Percentiles rank a stretch among this genome's conserved stretches.
These are phyloP conservation scores for Peromyscus eremicus DNA, from an alignment of 2,797 vertebrate genomes.

Conservation along the genomic window DNA sequence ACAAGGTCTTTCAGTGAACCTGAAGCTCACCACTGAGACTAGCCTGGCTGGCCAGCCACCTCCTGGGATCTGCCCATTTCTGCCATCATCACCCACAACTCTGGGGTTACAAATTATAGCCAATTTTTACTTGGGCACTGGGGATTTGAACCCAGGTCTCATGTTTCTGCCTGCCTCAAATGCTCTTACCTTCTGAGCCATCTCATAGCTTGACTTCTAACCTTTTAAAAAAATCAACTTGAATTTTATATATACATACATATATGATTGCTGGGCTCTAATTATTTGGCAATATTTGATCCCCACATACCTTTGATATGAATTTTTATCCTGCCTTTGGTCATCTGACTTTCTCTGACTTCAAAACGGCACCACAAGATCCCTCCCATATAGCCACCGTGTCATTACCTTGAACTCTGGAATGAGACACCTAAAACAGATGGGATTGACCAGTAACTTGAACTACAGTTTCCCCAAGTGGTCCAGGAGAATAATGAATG, in stretches of 20 bases:
- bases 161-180: not conserved
- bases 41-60: not conserved
- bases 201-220: not conserved
- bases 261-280: not conserved
- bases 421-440: not conserved
- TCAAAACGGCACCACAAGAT: not conserved
- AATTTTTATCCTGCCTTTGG: not conserved
- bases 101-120: not conserved
- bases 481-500: slow-evolving; percentile 4
- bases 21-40: not conserved
- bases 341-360: not conserved
- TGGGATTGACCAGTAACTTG: not conserved
- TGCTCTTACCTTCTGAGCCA: not conserved
- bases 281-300: not conserved
- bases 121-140: not conserved
- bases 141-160: not conserved
- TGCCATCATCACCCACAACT: not conserved
- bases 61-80: not conserved
- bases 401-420: not conserved
- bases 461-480: not conserved
- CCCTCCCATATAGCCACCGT: not conserved
- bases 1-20: not conserved
- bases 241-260: not conserved
- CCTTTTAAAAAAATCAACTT: not conserved
- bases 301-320: not conserved